Evolutionary conservation across 2,113 vertebrate genomes (phyloP).

Genomic region (Caranx melampygus): DNA sequence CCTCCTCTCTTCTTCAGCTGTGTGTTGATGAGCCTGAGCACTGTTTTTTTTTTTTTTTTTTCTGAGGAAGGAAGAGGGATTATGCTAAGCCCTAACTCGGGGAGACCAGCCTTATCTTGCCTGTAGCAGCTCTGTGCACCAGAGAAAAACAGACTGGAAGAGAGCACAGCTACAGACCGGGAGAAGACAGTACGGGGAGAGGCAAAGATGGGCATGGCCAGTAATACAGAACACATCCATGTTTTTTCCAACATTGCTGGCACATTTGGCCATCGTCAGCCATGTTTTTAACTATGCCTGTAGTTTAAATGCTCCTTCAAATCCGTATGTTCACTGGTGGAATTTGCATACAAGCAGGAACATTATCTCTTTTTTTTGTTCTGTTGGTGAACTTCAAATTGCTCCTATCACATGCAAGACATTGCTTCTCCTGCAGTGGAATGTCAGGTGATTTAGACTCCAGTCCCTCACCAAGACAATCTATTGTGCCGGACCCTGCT

Average conservation of each 20-base stretch:
- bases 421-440: slow-evolving; percentile 43
- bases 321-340: neutral
- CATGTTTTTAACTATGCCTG: slow-evolving; percentile 18
- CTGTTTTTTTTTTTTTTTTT: slow-evolving; percentile 77
- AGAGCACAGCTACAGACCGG: slow-evolving; percentile 71
- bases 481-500: slow-evolving; percentile 52
- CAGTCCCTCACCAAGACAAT: slow-evolving; percentile 47
- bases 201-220: slow-evolving; percentile 65
- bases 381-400: slow-evolving; percentile 21
- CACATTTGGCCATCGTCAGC: slow-evolving; percentile 36
- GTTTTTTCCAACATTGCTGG: slow-evolving; percentile 48
- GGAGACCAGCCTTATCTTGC: slow-evolving; percentile 85
- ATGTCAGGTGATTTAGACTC: slow-evolving; percentile 54
- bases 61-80: slow-evolving; percentile 82
- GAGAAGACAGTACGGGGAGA: slow-evolving; percentile 56
- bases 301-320: neutral
- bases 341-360: slow-evolving; percentile 38
- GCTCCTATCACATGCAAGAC: slow-evolving; percentile 42
- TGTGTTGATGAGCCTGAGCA: slow-evolving; percentile 81
- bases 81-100: slow-evolving; percentile 85
- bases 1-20: slow-evolving; percentile 74
- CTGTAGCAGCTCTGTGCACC: slow-evolving; percentile 84
- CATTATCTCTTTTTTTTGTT: slow-evolving; percentile 9
- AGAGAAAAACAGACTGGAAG: slow-evolving; percentile 81
- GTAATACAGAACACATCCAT: slow-evolving; percentile 64